Percentiles rank a stretch among this genome's conserved stretches.
phyloP scores from a whole-genome alignment of 2,888 invertebrate species.

The Muscina levida region DNA sequence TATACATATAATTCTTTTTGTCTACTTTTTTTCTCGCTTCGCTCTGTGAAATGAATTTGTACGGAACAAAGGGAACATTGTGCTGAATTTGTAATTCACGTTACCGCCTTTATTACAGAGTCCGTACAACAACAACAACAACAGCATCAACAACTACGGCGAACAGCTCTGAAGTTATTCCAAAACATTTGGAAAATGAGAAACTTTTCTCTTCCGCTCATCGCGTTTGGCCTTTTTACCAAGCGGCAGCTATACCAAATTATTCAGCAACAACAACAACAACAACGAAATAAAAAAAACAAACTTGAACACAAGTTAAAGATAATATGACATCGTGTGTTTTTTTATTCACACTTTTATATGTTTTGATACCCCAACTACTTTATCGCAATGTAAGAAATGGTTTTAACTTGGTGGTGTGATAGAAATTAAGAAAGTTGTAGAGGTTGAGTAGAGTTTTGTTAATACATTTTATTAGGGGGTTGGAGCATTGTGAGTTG shows the following conservation, averaged over 20 bases:
- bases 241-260: background rate
- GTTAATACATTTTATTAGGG: no score
- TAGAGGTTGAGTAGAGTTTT: no score
- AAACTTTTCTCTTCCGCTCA: constrained; percentile 42
- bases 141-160: constrained; percentile 4
- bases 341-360: constrained; percentile 60
- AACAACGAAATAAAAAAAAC: constrained; percentile 7
- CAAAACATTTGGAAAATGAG: constrained; percentile 33
- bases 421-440: no score
- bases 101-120: constrained; percentile 63
- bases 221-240: constrained; percentile 37
- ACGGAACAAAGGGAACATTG: constrained; percentile 68
- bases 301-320: constrained; percentile 46
- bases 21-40: constrained; percentile 14
- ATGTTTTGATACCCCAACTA: constrained; percentile 46
- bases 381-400: background rate
- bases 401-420: constrained; percentile 26
- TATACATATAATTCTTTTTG: background rate
- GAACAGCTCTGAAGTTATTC: constrained; percentile 25
- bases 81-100: constrained; percentile 68
- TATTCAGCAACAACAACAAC: constrained; percentile 21
- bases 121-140: constrained; percentile 8
- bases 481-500: no score
- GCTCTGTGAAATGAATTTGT: constrained; percentile 30
- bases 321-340: constrained; percentile 64